Percentiles rank a stretch among this genome's conserved stretches.
Evolutionary conservation across 1,140 invertebrate species (phyloP).

Genomic region (Zaprionus lachaisei): DNA sequence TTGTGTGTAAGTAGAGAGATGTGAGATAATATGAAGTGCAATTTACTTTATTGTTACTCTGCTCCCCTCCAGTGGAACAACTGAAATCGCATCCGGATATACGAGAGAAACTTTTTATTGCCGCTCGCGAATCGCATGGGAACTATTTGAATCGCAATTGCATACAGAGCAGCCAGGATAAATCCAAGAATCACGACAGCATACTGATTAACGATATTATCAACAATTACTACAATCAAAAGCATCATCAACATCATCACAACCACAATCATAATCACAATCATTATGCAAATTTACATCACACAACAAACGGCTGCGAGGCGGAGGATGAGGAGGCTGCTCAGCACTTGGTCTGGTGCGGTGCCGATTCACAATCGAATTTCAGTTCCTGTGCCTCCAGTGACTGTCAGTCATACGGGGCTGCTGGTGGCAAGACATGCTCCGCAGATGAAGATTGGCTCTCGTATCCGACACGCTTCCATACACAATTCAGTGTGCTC

Average conservation of each 20-base stretch:
- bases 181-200: conserved; percentile 60
- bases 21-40: background rate
- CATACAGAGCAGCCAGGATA: conserved; percentile 73
- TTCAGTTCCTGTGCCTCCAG: conserved; percentile 87
- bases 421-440: conserved; percentile 30
- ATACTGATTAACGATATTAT: conserved; percentile 77
- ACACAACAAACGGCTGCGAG: conserved; percentile 50
- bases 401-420: conserved; percentile 86
- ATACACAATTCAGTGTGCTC: conserved; percentile 91
- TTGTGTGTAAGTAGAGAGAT: conserved; percentile 89
- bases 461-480: conserved; percentile 89
- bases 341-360: conserved; percentile 89
- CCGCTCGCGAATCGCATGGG: conserved; percentile 85
- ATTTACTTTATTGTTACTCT: background rate
- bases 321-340: conserved; percentile 88
- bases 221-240: conserved; percentile 77
- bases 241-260: conserved; percentile 26
- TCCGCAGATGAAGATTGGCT: conserved; percentile 87
- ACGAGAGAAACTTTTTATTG: conserved; percentile 89
- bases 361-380: conserved; percentile 87
- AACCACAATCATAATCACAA: conserved; percentile 42
- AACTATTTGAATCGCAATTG: conserved; percentile 86
- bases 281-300: conserved; percentile 60
- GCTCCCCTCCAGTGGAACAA: conserved; percentile 88
- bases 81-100: conserved; percentile 89